Conservation (phyloP, 2,797 vertebrate genomes). For the Ctenochaetus hawaiiensis region DNA sequence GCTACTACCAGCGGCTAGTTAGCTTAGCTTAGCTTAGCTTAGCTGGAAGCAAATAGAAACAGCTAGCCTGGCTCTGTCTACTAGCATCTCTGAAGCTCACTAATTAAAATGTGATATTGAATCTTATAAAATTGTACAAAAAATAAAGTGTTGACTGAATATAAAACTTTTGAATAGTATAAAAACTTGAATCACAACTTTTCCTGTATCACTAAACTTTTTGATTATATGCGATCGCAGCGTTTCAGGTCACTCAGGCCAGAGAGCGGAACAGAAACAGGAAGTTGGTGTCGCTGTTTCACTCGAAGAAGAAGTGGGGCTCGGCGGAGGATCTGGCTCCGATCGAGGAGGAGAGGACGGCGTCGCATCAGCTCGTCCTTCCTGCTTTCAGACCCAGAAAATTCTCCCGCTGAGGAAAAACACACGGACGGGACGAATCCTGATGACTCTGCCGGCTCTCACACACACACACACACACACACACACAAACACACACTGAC, state of each 20-base stretch:
- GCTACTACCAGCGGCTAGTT: not conserved
- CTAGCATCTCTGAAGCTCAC: not conserved
- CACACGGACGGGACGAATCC: not conserved
- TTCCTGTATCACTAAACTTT: not conserved
- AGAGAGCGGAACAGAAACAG: conserved; percentile 83
- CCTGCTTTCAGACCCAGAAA: conserved; percentile 73
- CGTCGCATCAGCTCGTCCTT: conserved; percentile 63
- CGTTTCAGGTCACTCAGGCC: conserved; percentile 79
- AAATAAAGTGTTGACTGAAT: too few relatives aligned
- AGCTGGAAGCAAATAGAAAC: not conserved
- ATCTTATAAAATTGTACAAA: too few relatives aligned
- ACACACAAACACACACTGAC: not conserved
- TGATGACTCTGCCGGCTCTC: not conserved
- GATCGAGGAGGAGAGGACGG: conserved; percentile 66
- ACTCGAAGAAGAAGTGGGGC: conserved; percentile 83
- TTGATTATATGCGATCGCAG: conserved; percentile 40
- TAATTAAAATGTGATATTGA: too few relatives aligned
- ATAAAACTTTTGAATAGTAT: too few relatives aligned
- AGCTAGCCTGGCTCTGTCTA: not conserved
- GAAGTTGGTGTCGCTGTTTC: conserved; percentile 83
- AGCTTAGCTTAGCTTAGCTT: conserved; percentile 17
- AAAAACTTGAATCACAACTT: too few relatives aligned
- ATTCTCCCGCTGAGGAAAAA: conserved; percentile 76
- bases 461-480: not conserved
- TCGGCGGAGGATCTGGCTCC: conserved; percentile 81